phyloP scores from a whole-genome alignment of 2,888 invertebrate species.

The Yponomeuta evonymella region DNA sequence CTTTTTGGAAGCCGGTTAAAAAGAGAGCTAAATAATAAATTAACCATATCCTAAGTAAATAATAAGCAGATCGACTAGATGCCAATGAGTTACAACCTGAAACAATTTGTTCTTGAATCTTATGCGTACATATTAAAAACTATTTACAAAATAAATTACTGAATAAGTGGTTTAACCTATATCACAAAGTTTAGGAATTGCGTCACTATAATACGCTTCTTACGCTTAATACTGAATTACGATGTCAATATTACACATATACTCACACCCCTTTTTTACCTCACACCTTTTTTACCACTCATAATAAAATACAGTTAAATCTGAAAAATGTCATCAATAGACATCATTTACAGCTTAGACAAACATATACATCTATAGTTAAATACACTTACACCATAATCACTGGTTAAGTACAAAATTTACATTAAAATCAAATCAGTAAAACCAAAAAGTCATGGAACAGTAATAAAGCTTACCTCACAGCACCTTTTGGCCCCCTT shows the following conservation, averaged over 20 bases:
- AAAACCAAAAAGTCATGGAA: conserved; percentile 49
- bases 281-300: too few species aligned
- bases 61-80: conserved; percentile 10
- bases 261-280: conserved; percentile 22
- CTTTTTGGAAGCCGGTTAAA: conserved; percentile 13
- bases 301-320: conserved; percentile 8
- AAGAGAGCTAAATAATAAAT: conserved; percentile 42
- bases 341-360: background rate
- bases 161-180: conserved; percentile 52
- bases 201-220: conserved; percentile 44
- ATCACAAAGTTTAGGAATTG: conserved; percentile 71
- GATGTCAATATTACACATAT: conserved; percentile 33
- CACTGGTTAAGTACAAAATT: conserved; percentile 15
- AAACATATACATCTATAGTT: background rate
- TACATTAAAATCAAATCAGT: conserved; percentile 17
- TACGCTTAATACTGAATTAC: conserved; percentile 42
- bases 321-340: background rate
- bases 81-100: background rate
- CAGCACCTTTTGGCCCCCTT: conserved; percentile 67
- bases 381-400: background rate
- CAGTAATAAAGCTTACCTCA: conserved; percentile 39
- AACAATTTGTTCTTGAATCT: background rate
- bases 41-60: conserved; percentile 11
- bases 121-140: background rate
- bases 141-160: conserved; percentile 29